Evolutionary conservation across 2,113 vertebrate species (phyloP).

Genomic region (Otis tarda): DNA sequence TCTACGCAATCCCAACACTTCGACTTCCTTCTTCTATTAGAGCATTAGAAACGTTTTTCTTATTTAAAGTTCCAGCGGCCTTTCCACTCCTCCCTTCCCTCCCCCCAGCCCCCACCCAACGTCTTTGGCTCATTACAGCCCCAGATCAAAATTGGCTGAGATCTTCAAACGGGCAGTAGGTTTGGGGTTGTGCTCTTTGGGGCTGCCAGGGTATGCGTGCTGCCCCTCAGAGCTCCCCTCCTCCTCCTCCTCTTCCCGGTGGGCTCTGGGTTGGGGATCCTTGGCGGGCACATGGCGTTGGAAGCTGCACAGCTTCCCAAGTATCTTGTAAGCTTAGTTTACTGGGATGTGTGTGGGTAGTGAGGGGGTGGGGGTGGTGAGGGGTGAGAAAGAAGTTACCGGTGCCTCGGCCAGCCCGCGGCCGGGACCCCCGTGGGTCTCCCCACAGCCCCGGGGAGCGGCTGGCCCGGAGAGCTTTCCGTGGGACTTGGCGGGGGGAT

Average conservation of each 20-base stretch:
- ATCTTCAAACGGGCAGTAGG: constrained; percentile 47
- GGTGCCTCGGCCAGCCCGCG: background rate
- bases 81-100: constrained; percentile 50
- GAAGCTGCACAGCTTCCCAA: constrained; percentile 26
- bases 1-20: constrained; percentile 96
- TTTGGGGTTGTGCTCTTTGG: constrained; percentile 54
- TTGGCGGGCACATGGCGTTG: constrained; percentile 37
- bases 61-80: constrained; percentile 76
- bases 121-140: constrained; percentile 74
- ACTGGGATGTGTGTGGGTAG: constrained; percentile 3
- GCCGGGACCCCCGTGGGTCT: background rate
- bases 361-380: background rate
- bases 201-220: constrained; percentile 24
- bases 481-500: background rate
- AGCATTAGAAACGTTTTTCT: constrained; percentile 94
- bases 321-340: background rate
- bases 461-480: background rate
- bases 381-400: background rate
- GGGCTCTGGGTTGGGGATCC: background rate
- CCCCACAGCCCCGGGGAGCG: background rate
- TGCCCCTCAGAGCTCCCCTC: constrained; percentile 22
- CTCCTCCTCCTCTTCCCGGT: background rate
- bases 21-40: constrained; percentile 95
- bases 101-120: constrained; percentile 63
- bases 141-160: constrained; percentile 78